Conservation (phyloP, 2,113 vertebrate genomes). For the Leptosomus discolor region DNA sequence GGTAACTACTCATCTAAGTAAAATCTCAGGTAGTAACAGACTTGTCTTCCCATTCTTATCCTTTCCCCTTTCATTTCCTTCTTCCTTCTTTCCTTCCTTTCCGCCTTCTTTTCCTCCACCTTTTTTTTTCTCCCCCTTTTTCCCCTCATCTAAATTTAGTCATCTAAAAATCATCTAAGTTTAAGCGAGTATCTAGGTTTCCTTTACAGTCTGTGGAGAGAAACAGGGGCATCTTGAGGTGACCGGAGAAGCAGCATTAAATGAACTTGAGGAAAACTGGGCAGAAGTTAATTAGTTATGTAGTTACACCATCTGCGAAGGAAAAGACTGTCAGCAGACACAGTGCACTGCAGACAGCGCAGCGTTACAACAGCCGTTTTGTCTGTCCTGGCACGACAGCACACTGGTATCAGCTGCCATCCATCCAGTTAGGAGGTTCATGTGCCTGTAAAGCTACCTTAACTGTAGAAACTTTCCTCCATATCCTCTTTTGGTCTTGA, state of each 20-base stretch:
- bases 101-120: too few species aligned
- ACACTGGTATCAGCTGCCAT: not conserved
- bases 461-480: not conserved
- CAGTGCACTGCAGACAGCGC: not conserved
- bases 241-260: not conserved
- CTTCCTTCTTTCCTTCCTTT: not conserved
- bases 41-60: not conserved
- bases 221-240: not conserved
- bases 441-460: not conserved
- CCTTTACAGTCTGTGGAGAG: not conserved
- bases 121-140: not conserved
- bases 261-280: not conserved
- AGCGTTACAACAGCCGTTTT: not conserved
- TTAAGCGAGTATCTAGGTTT: not conserved
- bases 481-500: not conserved
- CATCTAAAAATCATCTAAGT: not conserved
- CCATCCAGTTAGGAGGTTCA: not conserved
- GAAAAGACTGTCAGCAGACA: not conserved
- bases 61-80: not conserved
- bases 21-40: not conserved
- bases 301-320: not conserved
- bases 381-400: not conserved
- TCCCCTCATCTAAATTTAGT: not conserved
- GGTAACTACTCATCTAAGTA: not conserved
- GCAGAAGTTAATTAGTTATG: not conserved